Conservation (phyloP, 2,888 invertebrate species). For the Ditula angustiorana region DNA sequence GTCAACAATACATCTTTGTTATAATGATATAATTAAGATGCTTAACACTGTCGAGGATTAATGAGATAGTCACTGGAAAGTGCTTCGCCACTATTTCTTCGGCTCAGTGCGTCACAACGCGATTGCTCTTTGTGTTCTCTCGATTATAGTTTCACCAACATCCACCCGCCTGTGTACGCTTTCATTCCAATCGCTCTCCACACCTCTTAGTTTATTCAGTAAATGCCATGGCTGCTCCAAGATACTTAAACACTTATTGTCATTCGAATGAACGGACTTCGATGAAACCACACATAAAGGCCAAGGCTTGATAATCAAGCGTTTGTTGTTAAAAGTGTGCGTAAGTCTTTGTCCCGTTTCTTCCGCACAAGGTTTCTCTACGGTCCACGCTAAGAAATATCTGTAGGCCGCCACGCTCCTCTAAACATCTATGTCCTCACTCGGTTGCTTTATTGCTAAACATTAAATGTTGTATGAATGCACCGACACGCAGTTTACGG, state of each 20-base stretch:
- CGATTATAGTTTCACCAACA: constrained; percentile 68
- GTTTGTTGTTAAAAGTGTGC: constrained; percentile 21
- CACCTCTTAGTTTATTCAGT: constrained; percentile 44
- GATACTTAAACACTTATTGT: constrained; percentile 41
- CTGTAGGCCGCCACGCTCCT: constrained; percentile 46
- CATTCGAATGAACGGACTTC: constrained; percentile 34
- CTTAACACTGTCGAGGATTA: neutral
- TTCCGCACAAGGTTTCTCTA: constrained; percentile 41
- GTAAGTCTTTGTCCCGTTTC: constrained; percentile 12
- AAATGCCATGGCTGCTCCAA: constrained; percentile 51
- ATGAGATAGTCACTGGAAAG: constrained; percentile 57
- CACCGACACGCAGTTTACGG: neutral
- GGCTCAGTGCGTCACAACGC: constrained; percentile 55
- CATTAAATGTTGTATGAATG: neutral
- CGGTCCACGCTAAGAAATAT: constrained; percentile 28
- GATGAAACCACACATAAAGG: constrained; percentile 35
- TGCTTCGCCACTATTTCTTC: constrained; percentile 61
- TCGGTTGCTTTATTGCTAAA: neutral
- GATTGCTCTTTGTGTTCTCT: constrained; percentile 70
- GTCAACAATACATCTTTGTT: constrained; percentile 1
- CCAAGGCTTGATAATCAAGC: constrained; percentile 38
- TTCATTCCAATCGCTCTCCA: constrained; percentile 49
- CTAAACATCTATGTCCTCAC: constrained; percentile 42
- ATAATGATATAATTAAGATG: neutral
- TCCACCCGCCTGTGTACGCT: constrained; percentile 52